Base-by-base conservation (phyloP, 2,888 invertebrate genomes). In the Glaucopsyche alexis region DNA sequence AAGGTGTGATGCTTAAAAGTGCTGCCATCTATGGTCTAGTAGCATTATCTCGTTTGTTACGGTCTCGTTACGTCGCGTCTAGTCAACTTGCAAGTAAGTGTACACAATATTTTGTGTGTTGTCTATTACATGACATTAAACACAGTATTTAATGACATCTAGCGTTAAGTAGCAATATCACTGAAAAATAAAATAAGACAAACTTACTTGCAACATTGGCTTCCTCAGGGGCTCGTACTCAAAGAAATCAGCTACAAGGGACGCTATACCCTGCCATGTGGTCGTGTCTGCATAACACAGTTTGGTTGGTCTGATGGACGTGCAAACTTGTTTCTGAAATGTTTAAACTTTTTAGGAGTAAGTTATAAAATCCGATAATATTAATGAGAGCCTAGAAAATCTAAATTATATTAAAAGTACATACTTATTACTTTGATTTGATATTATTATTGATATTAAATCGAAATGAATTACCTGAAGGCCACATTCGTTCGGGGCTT, bases 241-340 rank as follows among this genome's bases (percentile, higher is more conserved):
- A 76, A 98, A 94, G 83, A 95, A 96, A 86, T 98, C 97, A 0
- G 96, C 94, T 3, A 97, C 95, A 84, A 98, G 96, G 69, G 93
- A 91, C 0, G 96, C 94, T 78, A 96, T 94, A 60, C 95, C 95
- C 81, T 95, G 94, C 95, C 96, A 96, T 65, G 94, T 94, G 81
- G 94, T 94, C 65, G 98, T 93, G 79, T 95, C 95, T 9, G 94
- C 92, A 87, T 94, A 96, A 19, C 95, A 94, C 74, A 97, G 93
- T 77, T 95, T 95, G 14, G 97, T 97, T 38, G 97, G 96, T 65
- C 96, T 93, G 76, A 98, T 94, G 3, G 96, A 95, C 7, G 97
- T 96, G 79, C 97, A 97, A 60, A 98, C 97, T 94, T 98, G 96
- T 95, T 98, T 98, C 97, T 98, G 85, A 85, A 88, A 80, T 73